phyloP scores from a whole-genome alignment of 2,113 vertebrate genomes.

The Hirundichthys speculiger region DNA sequence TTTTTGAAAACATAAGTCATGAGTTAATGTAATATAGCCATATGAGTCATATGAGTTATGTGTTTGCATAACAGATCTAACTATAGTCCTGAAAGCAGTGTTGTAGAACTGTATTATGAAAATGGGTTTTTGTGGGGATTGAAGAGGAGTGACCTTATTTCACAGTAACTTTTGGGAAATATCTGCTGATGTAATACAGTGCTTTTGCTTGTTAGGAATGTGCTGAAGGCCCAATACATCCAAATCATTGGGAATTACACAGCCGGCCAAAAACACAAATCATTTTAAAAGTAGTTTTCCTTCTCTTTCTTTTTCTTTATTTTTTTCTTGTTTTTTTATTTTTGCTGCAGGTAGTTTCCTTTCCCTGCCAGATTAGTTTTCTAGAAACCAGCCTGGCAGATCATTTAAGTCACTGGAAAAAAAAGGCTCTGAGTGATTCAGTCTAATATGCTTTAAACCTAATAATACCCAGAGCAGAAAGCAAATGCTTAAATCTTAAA shows the following conservation, averaged over 20 bases:
- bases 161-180: slow-evolving; percentile 42
- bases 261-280: slow-evolving; percentile 18
- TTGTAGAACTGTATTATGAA: slow-evolving; percentile 40
- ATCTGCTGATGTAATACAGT: slow-evolving; percentile 61
- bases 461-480: slow-evolving; percentile 56
- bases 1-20: slow-evolving; percentile 43
- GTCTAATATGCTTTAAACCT: slow-evolving; percentile 58
- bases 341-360: not conserved
- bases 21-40: slow-evolving; percentile 52
- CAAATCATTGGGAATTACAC: slow-evolving; percentile 41
- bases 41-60: slow-evolving; percentile 57
- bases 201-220: slow-evolving; percentile 48
- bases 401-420: slow-evolving; percentile 27
- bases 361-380: slow-evolving; percentile 19
- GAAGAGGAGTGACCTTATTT: slow-evolving; percentile 66
- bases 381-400: slow-evolving; percentile 42
- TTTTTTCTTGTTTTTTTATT: not conserved
- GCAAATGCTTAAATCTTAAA: slow-evolving; percentile 63
- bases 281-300: slow-evolving; percentile 17
- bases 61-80: slow-evolving; percentile 57
- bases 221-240: slow-evolving; percentile 28
- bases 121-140: slow-evolving; percentile 47
- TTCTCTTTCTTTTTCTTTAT: slow-evolving; percentile 30
- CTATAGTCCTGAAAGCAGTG: slow-evolving; percentile 31
- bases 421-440: slow-evolving; percentile 43